A percentile compares a stretch with the other conserved stretches of the same genome.
Conservation (phyloP, 2,888 invertebrate species). For the Volucella inanis region DNA sequence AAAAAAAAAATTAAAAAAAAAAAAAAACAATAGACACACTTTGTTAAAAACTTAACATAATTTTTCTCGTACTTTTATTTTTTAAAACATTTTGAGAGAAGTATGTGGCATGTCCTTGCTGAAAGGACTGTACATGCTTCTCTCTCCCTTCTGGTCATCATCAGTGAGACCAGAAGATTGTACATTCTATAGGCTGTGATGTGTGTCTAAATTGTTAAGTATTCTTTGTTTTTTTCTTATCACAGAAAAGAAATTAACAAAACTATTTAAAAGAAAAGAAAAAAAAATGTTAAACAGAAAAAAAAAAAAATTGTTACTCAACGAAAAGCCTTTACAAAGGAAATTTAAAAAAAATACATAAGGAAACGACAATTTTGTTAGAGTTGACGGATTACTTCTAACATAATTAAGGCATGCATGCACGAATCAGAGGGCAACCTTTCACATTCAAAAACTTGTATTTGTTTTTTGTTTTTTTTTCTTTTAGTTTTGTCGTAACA, state of each 20-base stretch:
- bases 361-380: conserved; percentile 13
- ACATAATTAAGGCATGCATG: too few relatives aligned
- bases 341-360: conserved; percentile 16
- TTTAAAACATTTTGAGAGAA: conserved; percentile 56
- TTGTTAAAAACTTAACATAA: conserved; percentile 72
- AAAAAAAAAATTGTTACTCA: conserved; percentile 53
- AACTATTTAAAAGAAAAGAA: conserved; percentile 1
- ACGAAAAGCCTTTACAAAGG: conserved; percentile 22
- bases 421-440: too few relatives aligned
- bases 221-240: conserved; percentile 57
- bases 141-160: conserved; percentile 67
- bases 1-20: conserved; percentile 29
- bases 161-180: conserved; percentile 68
- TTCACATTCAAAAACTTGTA: too few relatives aligned
- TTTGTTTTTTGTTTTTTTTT: neutral
- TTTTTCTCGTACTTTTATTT: conserved; percentile 62
- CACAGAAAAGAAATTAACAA: conserved; percentile 56
- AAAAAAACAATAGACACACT: conserved; percentile 68
- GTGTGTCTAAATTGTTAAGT: conserved; percentile 73
- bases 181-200: conserved; percentile 75
- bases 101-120: neutral
- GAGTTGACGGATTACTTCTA: too few relatives aligned
- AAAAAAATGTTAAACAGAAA: conserved; percentile 5
- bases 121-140: neutral
- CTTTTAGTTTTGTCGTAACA: neutral